Base-by-base conservation (phyloP, 2,797 vertebrate species). In the Betta splendens region DNA sequence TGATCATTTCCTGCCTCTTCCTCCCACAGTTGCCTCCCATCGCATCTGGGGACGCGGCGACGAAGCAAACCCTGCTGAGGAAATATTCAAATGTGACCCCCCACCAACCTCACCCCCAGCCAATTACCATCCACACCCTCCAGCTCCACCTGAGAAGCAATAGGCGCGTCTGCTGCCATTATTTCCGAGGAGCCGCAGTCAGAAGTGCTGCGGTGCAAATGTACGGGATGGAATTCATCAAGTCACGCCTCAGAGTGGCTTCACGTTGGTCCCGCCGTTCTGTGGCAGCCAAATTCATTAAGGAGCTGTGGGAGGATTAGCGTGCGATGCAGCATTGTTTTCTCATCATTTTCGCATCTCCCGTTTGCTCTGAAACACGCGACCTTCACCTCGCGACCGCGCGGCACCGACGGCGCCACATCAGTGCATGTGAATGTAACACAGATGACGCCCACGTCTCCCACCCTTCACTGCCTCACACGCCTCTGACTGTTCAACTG, bases 1-100 rank as follows among this genome's bases (percentile, higher is more conserved):
- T 81, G 78, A 85, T 87, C 67, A 45, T 75, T 85, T 48, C 69
- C 43, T 22, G 37, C 48, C 60, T 70, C 45, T 61, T 75, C 63
- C 66, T 58, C 75, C 57, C 38, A 65, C 77, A 70, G 52, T 57
- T 62, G 60, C 48, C 64, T 68, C 85, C 69, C 60, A 58, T 74
- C 58, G 70, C 25, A 54, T 83, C 80, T 74, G 38, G 36, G 57
- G 72, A 86, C 72, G 46, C 73, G 85, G 86, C 86, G 85, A 85
- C 86, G 73, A 83, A 88, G 89, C 80, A 85, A 89, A 89, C 76
- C 68, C 43, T 74, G 75, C 69, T 64, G 71, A 86, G 79, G 67
- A 90, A 86, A 89, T 87, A 89, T 89, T 90, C 84, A 89, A 82
- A 90, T 88, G 86, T 72, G 69, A 75, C 72, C 75, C 65, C 44